Evolutionary conservation across 2,888 invertebrate species (phyloP), one percentile per base, ranked within the genome.

Genomic region (Pheosia gnoma): DNA sequence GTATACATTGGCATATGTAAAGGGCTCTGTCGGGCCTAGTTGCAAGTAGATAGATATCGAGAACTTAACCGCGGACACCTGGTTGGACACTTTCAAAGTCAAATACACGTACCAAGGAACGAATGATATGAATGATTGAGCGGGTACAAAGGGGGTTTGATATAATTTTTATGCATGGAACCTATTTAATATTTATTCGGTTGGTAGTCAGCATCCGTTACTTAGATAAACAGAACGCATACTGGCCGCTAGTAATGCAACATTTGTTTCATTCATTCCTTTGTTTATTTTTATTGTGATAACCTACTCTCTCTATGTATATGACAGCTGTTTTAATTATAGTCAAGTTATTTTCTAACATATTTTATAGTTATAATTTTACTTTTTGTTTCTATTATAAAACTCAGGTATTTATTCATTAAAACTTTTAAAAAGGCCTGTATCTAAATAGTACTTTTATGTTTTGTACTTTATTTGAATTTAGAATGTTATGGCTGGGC

Each of bases 1-100:
- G 43, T 9, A 25, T 25, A 25, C 43, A 43, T 43, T 43, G 43
- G 8, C 9, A 43, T 43, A 43, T 43, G 8, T 43, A 43, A 9
- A 10, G 4, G 10, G 43, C 9, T 43, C 43, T 43, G 43, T 43
- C 3, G 9, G 7, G 43, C 43, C 8, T 43, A 43, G 43, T 43
- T 43, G 43, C 9, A 43, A 43, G 43, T 43, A 25, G 25, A 25
- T 25, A 25, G 25, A 25, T 25, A 43, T 8, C 43, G 10, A 9
- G 43, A 43, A 7, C 10, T 43, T 8, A 43, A 43, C 43, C 9
- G 43, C 43, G 9, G 43, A 43, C 43, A 43, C 43, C 43, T 43
- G 47, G 47, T 4, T 47, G 47, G n/a, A 71, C 63, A 71, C 79
- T 88, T 84, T 88, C 79, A 86, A 89, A 90, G 85, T 87, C 85